Evolutionary conservation across 2,888 invertebrate genomes (phyloP).

Genomic region (Lasioglossum marginatum): DNA sequence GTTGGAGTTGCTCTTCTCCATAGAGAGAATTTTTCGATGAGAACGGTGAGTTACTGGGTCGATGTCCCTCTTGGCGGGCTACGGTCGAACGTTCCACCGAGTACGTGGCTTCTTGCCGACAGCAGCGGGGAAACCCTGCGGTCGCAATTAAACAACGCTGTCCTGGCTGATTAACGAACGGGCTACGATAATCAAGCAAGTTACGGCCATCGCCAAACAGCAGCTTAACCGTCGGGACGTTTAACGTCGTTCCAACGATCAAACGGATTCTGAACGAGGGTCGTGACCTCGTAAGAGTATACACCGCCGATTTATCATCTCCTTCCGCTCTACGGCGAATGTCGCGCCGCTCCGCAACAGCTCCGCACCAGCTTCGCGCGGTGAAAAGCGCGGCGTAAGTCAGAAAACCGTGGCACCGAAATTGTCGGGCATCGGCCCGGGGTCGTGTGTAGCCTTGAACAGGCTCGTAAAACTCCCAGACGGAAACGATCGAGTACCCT

Average conservation of each 20-base stretch:
- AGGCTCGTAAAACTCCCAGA: constrained; percentile 66
- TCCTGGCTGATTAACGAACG: constrained; percentile 65
- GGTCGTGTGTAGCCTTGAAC: constrained; percentile 61
- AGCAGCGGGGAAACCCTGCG: constrained; percentile 28
- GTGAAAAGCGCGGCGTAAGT: background rate
- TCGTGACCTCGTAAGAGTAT: constrained; percentile 35
- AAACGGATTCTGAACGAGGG: constrained; percentile 37
- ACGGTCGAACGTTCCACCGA: background rate
- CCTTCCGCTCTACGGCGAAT: background rate
- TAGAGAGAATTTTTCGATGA: background rate
- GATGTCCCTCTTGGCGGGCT: background rate
- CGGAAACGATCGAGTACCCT: constrained; percentile 62
- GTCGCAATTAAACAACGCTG: constrained; percentile 59
- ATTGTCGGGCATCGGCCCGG: constrained; percentile 19
- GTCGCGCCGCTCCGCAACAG: background rate
- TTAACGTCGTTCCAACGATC: constrained; percentile 61
- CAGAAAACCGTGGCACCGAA: constrained; percentile 16
- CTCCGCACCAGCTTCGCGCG: background rate
- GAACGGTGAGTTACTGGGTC: background rate
- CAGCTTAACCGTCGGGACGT: constrained; percentile 46
- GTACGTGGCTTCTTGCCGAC: constrained; percentile 17
- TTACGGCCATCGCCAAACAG: constrained; percentile 51
- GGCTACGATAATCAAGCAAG: constrained; percentile 62
- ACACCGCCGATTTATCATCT: constrained; percentile 16
- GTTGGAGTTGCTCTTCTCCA: background rate